These are phyloP conservation scores for Daboia siamensis DNA, from an alignment of 2,113 vertebrate genomes.

Conservation along the genomic window DNA sequence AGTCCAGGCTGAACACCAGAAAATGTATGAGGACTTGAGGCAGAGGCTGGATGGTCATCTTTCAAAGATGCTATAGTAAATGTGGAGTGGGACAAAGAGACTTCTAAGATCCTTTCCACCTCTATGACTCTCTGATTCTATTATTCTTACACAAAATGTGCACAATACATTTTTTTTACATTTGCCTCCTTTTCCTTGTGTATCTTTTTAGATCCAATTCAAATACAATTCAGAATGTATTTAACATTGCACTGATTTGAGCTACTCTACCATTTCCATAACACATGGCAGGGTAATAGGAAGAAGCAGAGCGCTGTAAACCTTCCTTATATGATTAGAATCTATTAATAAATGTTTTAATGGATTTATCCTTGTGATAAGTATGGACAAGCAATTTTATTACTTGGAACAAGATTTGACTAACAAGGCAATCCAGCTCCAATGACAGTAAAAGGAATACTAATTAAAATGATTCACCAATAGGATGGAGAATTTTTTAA, in stretches of 20 bases:
- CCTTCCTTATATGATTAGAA: neutral
- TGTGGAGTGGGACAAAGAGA: neutral
- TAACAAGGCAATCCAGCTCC: neutral
- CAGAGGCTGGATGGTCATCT: neutral
- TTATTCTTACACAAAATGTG: neutral
- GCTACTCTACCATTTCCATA: rapidly evolving
- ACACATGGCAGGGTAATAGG: neutral
- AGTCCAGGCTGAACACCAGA: neutral
- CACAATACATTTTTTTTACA: neutral
- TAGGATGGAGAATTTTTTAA: neutral
- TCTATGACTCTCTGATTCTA: neutral
- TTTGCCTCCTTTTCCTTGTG: neutral
- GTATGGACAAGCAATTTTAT: constrained; percentile 10
- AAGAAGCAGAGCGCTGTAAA: neutral
- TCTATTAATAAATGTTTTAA: constrained; percentile 17
- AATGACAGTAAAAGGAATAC: neutral
- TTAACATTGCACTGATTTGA: neutral
- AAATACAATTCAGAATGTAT: rapidly evolving
- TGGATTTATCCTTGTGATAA: constrained; percentile 13
- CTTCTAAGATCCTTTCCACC: neutral
- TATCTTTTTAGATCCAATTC: neutral
- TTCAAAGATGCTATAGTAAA: neutral
- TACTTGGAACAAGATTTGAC: neutral
- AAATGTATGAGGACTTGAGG: neutral
- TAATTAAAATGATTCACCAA: constrained; percentile 17